Percentiles rank a stretch among this genome's conserved stretches.
Conservation (phyloP, 1,140 invertebrate species). For the Ruditapes philippinarum region DNA sequence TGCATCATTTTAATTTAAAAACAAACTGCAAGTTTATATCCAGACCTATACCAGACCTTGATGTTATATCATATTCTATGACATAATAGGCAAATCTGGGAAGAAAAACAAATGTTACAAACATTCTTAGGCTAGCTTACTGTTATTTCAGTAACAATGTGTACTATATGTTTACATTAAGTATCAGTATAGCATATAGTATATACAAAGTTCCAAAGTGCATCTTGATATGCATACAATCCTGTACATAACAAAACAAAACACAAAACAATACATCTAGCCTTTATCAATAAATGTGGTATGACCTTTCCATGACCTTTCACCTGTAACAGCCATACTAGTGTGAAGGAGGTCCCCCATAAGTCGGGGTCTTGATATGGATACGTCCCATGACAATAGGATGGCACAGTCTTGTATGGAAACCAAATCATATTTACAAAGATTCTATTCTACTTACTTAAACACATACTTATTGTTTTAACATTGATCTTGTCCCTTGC, state of each 20-base stretch:
- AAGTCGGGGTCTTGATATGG: neutral
- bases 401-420: neutral
- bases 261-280: neutral
- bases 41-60: no score
- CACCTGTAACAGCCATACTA: neutral
- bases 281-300: no score
- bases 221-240: neutral
- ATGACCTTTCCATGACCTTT: no score
- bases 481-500: neutral
- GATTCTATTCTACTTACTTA: neutral
- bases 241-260: neutral
- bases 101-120: no score
- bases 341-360: neutral
- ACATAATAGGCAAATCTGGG: no score
- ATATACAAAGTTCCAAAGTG: neutral
- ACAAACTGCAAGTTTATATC: no score
- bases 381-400: neutral
- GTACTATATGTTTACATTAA: no score
- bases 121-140: no score
- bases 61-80: no score
- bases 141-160: no score
- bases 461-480: neutral
- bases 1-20: no score
- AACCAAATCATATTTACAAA: neutral
- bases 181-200: no score